Conservation (phyloP, 1,140 invertebrate species). For the Drosophila busckii region DNA sequence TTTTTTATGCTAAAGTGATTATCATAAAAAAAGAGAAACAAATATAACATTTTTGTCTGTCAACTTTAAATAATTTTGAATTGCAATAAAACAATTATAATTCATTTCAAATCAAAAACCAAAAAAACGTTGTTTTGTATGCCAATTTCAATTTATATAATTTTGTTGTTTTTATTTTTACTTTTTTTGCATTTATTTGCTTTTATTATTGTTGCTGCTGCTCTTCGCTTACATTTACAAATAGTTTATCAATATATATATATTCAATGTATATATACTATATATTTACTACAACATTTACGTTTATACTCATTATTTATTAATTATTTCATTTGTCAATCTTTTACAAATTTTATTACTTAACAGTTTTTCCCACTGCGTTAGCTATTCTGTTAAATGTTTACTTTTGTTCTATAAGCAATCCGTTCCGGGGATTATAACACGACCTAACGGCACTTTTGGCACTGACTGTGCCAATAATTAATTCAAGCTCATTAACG, state of each 20-base stretch:
- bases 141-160: conserved; percentile 4
- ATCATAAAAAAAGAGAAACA: conserved; percentile 34
- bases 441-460: conserved; percentile 20
- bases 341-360: conserved; percentile 54
- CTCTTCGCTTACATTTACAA: conserved; percentile 70
- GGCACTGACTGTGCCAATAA: conserved; percentile 21
- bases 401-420: conserved; percentile 66
- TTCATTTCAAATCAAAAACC: too few species aligned
- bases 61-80: too few species aligned
- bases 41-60: conserved; percentile 10
- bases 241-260: conserved; percentile 66
- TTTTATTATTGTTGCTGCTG: conserved; percentile 61
- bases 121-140: too few species aligned
- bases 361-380: conserved; percentile 55
- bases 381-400: conserved; percentile 51
- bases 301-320: conserved; percentile 56
- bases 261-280: conserved; percentile 65
- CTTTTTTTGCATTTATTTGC: conserved; percentile 48
- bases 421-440: conserved; percentile 50
- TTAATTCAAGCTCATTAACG: conserved; percentile 15
- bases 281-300: conserved; percentile 75
- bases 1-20: conserved; percentile 46
- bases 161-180: conserved; percentile 1
- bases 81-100: background rate
- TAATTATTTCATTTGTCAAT: conserved; percentile 61